Evolutionary conservation across 1,140 invertebrate species (phyloP), one percentile per base, ranked within the genome.

Genomic region (Hypothenemus hampei): DNA sequence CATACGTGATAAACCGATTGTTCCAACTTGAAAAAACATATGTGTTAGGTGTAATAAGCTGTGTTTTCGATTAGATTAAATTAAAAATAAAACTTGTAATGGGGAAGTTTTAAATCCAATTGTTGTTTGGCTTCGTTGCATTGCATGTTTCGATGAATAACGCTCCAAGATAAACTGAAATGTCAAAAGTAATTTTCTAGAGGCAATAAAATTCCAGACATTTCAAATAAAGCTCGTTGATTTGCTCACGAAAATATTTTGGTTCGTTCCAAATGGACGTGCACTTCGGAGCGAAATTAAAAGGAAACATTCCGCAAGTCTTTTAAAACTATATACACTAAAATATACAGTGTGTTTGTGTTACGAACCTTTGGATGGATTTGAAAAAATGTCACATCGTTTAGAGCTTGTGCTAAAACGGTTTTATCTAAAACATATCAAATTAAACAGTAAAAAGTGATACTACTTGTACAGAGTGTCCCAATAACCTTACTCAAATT

Each of bases 381-480:
- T 1, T 67, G 62, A 70, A 83, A 85, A 65, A 87, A 88, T 20
- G 74, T 69, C 1, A 79, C 72, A 56, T 86, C 81, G 11, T 77
- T 76, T 16, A 87, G 71, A 2, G 84, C 80, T 61, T 84, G 78
- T 44, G 79, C 77, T 36, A 88, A 67, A 35, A 88, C 78, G 19
- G 77, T 73, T 67, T 85, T 86, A 73, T 85, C 85, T 88, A n/a
- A n/a, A n/a, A n/a, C n/a, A n/a, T n/a, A n/a, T n/a, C n/a, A n/a
- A n/a, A n/a, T n/a, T n/a, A n/a, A n/a, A n/a, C n/a, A n/a, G n/a
- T n/a, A n/a, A n/a, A n/a, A n/a, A n/a, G n/a, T n/a, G n/a, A n/a
- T n/a, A n/a, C n/a, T n/a, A n/a, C n/a, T n/a, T n/a, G n/a, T n/a
- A n/a, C n/a, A n/a, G n/a, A n/a, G n/a, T n/a, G n/a, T n/a, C n/a